Conservation (phyloP, 2,113 vertebrate species). For the Leptocoma aspasia region DNA sequence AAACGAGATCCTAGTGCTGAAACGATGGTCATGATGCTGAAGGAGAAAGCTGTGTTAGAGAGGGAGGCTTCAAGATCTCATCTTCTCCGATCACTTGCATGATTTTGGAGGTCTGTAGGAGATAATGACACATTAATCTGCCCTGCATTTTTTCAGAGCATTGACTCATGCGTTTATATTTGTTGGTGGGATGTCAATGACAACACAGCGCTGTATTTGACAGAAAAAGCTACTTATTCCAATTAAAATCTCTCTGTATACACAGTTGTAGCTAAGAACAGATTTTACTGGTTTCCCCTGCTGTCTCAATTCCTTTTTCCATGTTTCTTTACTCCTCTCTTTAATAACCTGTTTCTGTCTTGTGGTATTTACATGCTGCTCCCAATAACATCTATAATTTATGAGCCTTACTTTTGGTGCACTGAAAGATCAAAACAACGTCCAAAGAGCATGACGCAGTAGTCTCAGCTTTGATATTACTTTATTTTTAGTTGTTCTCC, state of each 20-base stretch:
- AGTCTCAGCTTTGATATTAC: slow-evolving; percentile 11
- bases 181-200: not conserved
- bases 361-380: not conserved
- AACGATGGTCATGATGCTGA: not conserved
- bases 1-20: not conserved
- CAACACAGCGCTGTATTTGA: not conserved
- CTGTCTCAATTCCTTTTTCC: not conserved
- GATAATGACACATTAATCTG: not conserved
- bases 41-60: not conserved
- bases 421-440: slow-evolving; percentile 9
- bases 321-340: not conserved
- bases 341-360: slow-evolving; percentile 41
- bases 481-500: slow-evolving; percentile 57
- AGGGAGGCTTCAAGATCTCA: not conserved
- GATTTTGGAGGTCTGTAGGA: not conserved
- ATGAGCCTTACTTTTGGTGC: slow-evolving; percentile 10
- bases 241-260: not conserved
- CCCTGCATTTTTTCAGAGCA: not conserved
- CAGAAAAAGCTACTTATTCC: not conserved
- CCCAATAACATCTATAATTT: slow-evolving; percentile 21
- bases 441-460: slow-evolving; percentile 16
- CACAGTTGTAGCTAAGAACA: not conserved
- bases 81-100: not conserved
- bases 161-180: slow-evolving; percentile 11
- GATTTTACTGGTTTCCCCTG: not conserved